These are phyloP conservation scores for Lasioglossum albipes DNA, from an alignment of 1,140 invertebrate genomes.

Conservation along the genomic window DNA sequence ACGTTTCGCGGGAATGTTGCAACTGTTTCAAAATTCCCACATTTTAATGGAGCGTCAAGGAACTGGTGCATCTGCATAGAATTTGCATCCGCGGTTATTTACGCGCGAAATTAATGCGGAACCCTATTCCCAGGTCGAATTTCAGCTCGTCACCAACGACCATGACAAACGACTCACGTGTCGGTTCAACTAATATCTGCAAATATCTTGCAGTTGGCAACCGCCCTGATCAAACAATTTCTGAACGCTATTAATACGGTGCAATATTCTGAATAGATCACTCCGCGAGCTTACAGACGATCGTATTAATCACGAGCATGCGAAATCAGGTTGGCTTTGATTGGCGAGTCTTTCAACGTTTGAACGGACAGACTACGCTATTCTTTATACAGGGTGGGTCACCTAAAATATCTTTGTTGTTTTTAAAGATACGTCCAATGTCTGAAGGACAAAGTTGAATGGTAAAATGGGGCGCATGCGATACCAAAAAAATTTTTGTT, in stretches of 20 bases:
- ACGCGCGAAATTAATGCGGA: not conserved
- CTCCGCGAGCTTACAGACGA: no score
- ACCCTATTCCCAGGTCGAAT: not conserved
- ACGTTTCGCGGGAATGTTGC: not conserved
- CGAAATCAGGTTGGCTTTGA: no score
- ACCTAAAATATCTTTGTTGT: no score
- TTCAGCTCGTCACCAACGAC: not conserved
- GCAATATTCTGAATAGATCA: not conserved
- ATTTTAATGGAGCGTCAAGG: not conserved
- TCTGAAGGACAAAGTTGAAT: no score
- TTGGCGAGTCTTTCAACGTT: no score
- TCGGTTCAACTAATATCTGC: constrained; percentile 16
- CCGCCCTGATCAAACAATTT: constrained; percentile 21
- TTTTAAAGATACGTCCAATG: no score
- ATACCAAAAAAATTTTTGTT: no score
- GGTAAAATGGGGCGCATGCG: no score
- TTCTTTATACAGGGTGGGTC: no score
- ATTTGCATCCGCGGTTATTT: not conserved
- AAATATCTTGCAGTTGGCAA: constrained; percentile 33
- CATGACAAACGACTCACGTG: constrained; percentile 20
- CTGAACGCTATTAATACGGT: constrained; percentile 17
- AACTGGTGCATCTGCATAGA: no score
- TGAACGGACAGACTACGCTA: no score
- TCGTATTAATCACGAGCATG: no score
- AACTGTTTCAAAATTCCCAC: not conserved